Conservation (phyloP, 2,888 invertebrate genomes). For the Tetragonisca angustula region DNA sequence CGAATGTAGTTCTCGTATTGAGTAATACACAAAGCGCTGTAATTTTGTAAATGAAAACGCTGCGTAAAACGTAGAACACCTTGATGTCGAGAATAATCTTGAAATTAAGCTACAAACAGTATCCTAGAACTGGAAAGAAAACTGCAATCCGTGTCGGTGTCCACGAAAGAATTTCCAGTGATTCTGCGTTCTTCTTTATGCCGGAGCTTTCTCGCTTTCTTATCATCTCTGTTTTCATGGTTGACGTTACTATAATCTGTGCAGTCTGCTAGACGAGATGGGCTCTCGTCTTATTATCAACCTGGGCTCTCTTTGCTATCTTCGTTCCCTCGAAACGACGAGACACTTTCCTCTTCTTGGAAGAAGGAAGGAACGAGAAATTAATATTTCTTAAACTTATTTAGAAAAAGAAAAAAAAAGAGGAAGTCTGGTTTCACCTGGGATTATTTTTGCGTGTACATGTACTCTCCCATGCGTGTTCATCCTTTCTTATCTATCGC, state of each 20-base stretch:
- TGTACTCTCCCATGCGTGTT: background rate
- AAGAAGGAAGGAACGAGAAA: background rate
- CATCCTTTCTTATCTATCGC: constrained; percentile 27
- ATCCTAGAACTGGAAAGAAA: background rate
- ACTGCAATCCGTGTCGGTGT: background rate
- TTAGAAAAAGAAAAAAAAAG: constrained; percentile 17
- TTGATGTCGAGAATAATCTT: background rate
- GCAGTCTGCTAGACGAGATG: constrained; percentile 32
- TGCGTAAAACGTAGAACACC: background rate
- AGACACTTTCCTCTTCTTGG: background rate
- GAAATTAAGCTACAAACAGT: background rate
- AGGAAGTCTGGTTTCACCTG: constrained; percentile 11
- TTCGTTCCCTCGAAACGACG: background rate
- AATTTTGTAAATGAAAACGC: background rate
- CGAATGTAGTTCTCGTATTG: background rate
- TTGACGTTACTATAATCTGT: constrained; percentile 26
- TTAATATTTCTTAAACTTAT: constrained; percentile 41
- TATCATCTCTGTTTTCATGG: constrained; percentile 27
- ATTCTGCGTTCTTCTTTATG: constrained; percentile 12
- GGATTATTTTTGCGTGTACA: background rate
- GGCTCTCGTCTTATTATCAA: constrained; percentile 37
- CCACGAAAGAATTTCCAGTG: background rate
- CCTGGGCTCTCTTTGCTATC: background rate
- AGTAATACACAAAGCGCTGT: background rate
- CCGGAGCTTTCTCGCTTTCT: constrained; percentile 13